Evolutionary conservation across 2,888 invertebrate genomes (phyloP).

Genomic region (Choristoneura rosaceana): DNA sequence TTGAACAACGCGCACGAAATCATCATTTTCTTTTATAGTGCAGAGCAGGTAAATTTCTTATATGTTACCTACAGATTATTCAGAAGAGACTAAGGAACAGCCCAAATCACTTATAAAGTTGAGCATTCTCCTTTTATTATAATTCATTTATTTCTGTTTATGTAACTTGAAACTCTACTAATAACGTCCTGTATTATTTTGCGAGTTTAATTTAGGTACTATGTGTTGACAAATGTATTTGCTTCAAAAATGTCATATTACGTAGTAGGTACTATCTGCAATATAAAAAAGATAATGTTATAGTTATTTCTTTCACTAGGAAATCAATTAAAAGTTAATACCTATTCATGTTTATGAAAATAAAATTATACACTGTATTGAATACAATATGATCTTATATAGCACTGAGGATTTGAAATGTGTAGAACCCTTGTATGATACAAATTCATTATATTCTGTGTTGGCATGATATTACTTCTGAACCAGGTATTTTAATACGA

Average conservation of each 20-base stretch:
- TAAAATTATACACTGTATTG: conserved; percentile 26
- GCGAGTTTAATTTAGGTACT: too few relatives aligned
- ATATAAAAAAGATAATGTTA: neutral
- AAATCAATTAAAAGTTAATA: conserved; percentile 42
- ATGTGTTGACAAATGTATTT: neutral
- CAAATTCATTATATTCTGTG: conserved; percentile 27
- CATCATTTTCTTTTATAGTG: too few relatives aligned
- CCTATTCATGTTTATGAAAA: conserved; percentile 32
- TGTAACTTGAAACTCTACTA: neutral
- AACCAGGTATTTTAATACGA: conserved; percentile 32
- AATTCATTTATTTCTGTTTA: neutral
- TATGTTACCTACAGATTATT: too few relatives aligned
- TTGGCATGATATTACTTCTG: conserved; percentile 32
- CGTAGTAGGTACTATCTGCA: neutral
- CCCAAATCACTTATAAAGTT: too few relatives aligned
- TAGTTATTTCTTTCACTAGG: conserved; percentile 38
- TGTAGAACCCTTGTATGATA: conserved; percentile 33
- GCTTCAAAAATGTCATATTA: neutral
- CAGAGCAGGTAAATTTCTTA: too few relatives aligned
- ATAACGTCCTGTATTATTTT: too few relatives aligned
- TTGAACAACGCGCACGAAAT: too few relatives aligned
- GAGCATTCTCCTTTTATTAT: too few relatives aligned
- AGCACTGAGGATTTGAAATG: conserved; percentile 42
- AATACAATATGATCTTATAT: conserved; percentile 28
- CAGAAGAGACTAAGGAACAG: too few relatives aligned